These are phyloP conservation scores for Hylaeus volcanicus DNA, from an alignment of 1,140 invertebrate genomes.

Conservation along the genomic window DNA sequence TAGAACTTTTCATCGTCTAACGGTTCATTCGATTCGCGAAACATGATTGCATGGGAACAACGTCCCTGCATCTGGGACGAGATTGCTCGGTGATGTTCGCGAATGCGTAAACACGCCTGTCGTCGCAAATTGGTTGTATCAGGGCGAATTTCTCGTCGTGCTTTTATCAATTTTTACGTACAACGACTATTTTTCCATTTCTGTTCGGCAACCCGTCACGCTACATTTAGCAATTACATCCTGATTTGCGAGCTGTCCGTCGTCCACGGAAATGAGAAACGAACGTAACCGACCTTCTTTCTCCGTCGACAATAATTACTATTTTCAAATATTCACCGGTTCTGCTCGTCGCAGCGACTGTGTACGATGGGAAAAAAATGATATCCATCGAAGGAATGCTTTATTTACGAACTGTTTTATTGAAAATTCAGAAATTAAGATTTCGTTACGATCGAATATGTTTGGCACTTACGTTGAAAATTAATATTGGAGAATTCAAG, in stretches of 20 bases:
- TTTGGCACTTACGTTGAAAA: background rate
- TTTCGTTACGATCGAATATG: no score
- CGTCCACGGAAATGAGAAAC: conserved; percentile 71
- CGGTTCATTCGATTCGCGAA: no score
- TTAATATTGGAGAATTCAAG: background rate
- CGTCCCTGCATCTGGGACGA: background rate
- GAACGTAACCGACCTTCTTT: conserved; percentile 62
- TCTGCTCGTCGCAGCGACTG: conserved; percentile 11
- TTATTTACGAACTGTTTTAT: background rate
- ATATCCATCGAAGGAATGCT: no score
- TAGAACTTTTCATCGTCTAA: no score
- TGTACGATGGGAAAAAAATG: background rate
- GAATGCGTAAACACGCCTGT: conserved; percentile 1
- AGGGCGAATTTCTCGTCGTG: conserved; percentile 30
- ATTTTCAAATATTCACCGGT: conserved; percentile 45
- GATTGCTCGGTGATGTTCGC: background rate
- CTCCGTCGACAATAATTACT: conserved; percentile 56
- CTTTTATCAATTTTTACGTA: conserved; percentile 68
- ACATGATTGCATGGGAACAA: background rate
- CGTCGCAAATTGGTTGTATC: conserved; percentile 39
- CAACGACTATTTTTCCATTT: conserved; percentile 42
- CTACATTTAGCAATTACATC: conserved; percentile 71
- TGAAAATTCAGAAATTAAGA: no score
- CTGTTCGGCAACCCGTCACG: conserved; percentile 58
- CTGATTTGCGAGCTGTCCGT: conserved; percentile 65